Evolutionary conservation across 2,113 vertebrate genomes (phyloP).

Genomic region (Hippocampus mohnikei): DNA sequence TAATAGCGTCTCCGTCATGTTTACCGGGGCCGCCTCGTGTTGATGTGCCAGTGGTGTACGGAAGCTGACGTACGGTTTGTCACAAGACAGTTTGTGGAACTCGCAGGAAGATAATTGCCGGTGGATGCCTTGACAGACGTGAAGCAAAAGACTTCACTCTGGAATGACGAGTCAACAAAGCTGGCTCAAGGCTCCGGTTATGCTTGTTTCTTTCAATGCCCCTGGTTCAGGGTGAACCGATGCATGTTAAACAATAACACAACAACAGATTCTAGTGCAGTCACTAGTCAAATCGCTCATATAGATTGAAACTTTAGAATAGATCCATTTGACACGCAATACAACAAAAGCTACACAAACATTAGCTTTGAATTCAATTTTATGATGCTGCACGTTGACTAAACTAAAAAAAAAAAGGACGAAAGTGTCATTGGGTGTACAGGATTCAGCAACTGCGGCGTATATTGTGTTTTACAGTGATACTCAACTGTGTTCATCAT

Average conservation of each 20-base stretch:
- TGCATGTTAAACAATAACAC: too few species aligned
- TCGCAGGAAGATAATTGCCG: not conserved
- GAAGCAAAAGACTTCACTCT: not conserved
- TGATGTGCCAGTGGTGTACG: slow-evolving; percentile 14
- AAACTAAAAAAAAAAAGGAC: too few species aligned
- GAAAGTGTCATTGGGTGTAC: too few species aligned
- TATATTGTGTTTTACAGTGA: too few species aligned
- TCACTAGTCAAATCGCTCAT: too few species aligned
- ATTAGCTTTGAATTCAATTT: too few species aligned
- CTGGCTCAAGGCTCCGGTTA: not conserved
- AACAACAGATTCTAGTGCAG: too few species aligned
- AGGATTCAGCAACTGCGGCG: too few species aligned
- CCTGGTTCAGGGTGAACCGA: not conserved
- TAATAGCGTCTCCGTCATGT: slow-evolving; percentile 56
- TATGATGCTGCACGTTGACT: too few species aligned
- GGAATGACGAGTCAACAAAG: not conserved
- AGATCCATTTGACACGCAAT: too few species aligned
- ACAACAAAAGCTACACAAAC: too few species aligned
- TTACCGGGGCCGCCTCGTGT: slow-evolving; percentile 26
- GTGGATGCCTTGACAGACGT: not conserved
- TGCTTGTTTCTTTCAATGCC: not conserved
- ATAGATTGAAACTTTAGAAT: not conserved
- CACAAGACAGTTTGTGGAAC: slow-evolving; percentile 22
- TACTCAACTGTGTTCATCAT: too few species aligned
- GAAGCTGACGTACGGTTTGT: slow-evolving; percentile 26